These are phyloP conservation scores for Vespertilio murinus DNA, from an alignment of 2,797 vertebrate species.

Conservation along the genomic window DNA sequence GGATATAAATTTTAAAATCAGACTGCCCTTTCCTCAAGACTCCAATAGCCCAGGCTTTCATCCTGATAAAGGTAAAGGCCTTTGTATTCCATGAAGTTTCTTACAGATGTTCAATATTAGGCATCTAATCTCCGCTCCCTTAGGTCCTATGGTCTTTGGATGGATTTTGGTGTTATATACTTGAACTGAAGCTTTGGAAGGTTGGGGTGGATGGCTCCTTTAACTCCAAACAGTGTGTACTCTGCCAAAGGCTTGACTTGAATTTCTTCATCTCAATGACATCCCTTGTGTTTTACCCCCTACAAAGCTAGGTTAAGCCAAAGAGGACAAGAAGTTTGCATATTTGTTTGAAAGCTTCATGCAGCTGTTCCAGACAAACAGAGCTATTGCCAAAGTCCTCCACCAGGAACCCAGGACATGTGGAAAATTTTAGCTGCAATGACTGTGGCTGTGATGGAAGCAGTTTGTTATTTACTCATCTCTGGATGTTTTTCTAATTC, in stretches of 20 bases:
- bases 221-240: constrained; percentile 15
- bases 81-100: not conserved
- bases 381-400: constrained; percentile 58
- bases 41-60: not conserved
- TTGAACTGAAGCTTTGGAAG: constrained; percentile 23
- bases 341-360: constrained; percentile 46
- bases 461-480: constrained; percentile 67
- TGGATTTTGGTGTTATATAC: constrained; percentile 14
- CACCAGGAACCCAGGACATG: constrained; percentile 64
- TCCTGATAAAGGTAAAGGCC: not conserved
- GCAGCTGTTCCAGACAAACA: constrained; percentile 76
- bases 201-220: not conserved
- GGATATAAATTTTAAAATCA: not conserved
- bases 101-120: constrained; percentile 31
- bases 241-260: constrained; percentile 58
- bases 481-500: constrained; percentile 65
- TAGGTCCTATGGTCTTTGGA: constrained; percentile 13
- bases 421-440: constrained; percentile 67
- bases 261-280: constrained; percentile 67
- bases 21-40: not conserved
- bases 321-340: constrained; percentile 12
- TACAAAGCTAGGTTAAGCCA: constrained; percentile 62
- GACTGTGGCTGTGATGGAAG: constrained; percentile 43
- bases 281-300: constrained; percentile 58
- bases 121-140: not conserved